A percentile compares a stretch with the other conserved stretches of the same genome.
These are phyloP conservation scores for Brotula barbata DNA, from an alignment of 2,797 vertebrate genomes.

Conservation along the genomic window DNA sequence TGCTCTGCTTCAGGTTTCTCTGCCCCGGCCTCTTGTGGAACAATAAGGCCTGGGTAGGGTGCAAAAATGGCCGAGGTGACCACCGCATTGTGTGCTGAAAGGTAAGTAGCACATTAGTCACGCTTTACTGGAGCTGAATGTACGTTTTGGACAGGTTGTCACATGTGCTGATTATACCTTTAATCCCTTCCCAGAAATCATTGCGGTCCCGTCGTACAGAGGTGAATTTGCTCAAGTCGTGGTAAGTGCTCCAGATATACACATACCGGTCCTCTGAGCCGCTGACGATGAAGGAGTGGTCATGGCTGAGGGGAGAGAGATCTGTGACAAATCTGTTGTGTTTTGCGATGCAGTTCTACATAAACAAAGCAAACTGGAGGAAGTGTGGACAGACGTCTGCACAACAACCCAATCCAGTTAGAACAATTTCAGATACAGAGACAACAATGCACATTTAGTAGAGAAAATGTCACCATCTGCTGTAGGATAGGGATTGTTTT, in stretches of 20 bases:
- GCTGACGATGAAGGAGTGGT: conserved; percentile 97
- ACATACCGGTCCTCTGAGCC: conserved; percentile 98
- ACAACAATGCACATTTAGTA: too few species aligned
- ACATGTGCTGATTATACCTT: conserved; percentile 81
- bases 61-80: conserved; percentile 98
- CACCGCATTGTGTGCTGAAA: conserved; percentile 94
- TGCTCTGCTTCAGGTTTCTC: conserved; percentile 89
- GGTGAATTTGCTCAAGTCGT: conserved; percentile 97
- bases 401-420: too few species aligned
- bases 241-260: conserved; percentile 99
- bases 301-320: conserved; percentile 81
- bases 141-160: background rate
- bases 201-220: conserved; percentile 97
- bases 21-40: conserved; percentile 82
- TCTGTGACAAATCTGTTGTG: too few species aligned
- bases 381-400: too few species aligned
- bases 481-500: too few species aligned
- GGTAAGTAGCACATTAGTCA: background rate
- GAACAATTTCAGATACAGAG: too few species aligned
- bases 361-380: background rate
- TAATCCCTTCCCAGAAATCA: conserved; percentile 99
- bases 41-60: conserved; percentile 92
- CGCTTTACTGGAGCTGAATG: background rate
- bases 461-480: too few species aligned
- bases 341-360: background rate